phyloP scores from a whole-genome alignment of 2,888 invertebrate genomes.

The Maniola hyperantus region DNA sequence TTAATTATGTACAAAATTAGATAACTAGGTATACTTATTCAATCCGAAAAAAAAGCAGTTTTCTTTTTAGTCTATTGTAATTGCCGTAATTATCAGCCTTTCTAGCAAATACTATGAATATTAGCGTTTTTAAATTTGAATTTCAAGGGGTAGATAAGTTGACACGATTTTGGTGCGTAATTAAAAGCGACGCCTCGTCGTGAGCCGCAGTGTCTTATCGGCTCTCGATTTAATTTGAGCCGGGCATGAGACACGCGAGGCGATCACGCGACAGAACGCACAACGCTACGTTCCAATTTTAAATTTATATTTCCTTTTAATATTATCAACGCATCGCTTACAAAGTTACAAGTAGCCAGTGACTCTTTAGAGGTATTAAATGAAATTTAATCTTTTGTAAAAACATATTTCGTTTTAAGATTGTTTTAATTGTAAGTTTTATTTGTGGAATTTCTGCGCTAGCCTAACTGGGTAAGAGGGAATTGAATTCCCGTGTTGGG shows the following conservation, averaged over 20 bases:
- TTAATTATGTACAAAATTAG: too few species aligned
- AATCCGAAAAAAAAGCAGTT: neutral
- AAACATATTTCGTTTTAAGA: neutral
- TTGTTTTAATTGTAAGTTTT: neutral
- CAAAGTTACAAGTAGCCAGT: slow-evolving; percentile 31
- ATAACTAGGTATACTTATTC: neutral
- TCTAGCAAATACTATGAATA: slow-evolving; percentile 10
- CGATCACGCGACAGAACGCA: slow-evolving; percentile 74
- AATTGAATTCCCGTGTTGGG: too few species aligned
- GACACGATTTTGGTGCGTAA: slow-evolving; percentile 76
- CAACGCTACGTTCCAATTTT: slow-evolving; percentile 55
- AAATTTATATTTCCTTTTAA: slow-evolving; percentile 64
- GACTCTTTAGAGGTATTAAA: slow-evolving; percentile 31
- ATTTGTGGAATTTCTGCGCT: neutral
- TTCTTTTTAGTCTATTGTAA: neutral
- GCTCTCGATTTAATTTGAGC: slow-evolving; percentile 76
- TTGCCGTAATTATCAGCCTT: neutral
- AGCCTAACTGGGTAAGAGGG: too few species aligned
- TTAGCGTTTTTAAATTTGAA: slow-evolving; percentile 50
- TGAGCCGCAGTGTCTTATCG: slow-evolving; percentile 80
- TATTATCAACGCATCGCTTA: slow-evolving; percentile 57
- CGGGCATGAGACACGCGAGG: slow-evolving; percentile 77
- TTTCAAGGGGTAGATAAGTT: slow-evolving; percentile 69
- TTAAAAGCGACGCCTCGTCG: slow-evolving; percentile 79
- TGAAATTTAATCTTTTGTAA: slow-evolving; percentile 24